A percentile compares a stretch with the other conserved stretches of the same genome.
These are phyloP conservation scores for Gari tellinella DNA, from an alignment of 2,888 invertebrate genomes.

Conservation along the genomic window DNA sequence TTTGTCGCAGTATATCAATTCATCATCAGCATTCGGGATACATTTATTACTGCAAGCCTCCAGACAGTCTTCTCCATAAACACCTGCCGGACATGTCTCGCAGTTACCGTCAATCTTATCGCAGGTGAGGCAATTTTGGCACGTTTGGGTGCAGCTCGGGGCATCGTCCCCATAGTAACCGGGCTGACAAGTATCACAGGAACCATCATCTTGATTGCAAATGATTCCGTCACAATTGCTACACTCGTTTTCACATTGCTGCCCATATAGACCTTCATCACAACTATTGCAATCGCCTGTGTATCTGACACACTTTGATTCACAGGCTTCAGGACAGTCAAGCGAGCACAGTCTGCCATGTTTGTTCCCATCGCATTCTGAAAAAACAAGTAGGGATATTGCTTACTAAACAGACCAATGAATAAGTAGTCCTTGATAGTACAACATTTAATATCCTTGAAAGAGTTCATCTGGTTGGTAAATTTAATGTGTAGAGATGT, in stretches of 20 bases:
- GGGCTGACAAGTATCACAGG: slow-evolving; percentile 28
- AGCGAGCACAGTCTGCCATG: slow-evolving; percentile 29
- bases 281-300: slow-evolving; percentile 34
- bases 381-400: no score
- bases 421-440: no score
- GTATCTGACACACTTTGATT: slow-evolving; percentile 30
- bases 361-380: slow-evolving; percentile 4
- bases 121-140: slow-evolving; percentile 37
- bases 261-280: slow-evolving; percentile 29
- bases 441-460: no score
- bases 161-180: slow-evolving; percentile 30
- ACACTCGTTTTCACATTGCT: slow-evolving; percentile 26
- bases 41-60: slow-evolving; percentile 37
- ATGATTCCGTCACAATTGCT: slow-evolving; percentile 22
- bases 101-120: slow-evolving; percentile 30
- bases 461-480: no score
- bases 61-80: slow-evolving; percentile 24
- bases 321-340: slow-evolving; percentile 25
- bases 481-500: no score
- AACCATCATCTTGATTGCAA: slow-evolving; percentile 36
- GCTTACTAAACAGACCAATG: no score
- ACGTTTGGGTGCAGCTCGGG: slow-evolving; percentile 28
- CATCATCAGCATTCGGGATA: background rate
- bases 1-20: slow-evolving; percentile 29
- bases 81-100: slow-evolving; percentile 26